Conservation (phyloP, 2,113 vertebrate species). For the Alexandromys fortis region DNA sequence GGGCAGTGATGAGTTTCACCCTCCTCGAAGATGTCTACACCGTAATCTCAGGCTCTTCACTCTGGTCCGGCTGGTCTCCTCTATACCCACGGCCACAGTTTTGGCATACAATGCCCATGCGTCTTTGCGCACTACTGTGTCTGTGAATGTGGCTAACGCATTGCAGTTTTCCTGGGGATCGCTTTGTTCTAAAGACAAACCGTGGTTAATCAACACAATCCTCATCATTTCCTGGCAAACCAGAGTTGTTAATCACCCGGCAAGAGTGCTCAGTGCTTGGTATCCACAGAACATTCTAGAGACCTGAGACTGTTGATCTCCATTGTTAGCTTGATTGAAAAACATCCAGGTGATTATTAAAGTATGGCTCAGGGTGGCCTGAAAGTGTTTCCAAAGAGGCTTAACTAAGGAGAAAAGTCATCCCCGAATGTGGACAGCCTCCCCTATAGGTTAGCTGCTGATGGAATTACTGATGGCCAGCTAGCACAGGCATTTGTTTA, state of each 20-base stretch:
- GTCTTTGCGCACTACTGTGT: background rate
- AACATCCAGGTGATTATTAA: background rate
- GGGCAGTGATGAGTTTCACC: background rate
- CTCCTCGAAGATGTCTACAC: background rate
- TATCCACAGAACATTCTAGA: background rate
- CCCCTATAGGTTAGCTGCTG: too few relatives aligned
- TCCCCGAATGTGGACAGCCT: background rate
- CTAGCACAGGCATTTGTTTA: background rate
- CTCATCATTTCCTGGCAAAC: background rate
- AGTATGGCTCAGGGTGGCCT: background rate
- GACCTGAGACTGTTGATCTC: background rate
- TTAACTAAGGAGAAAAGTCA: background rate
- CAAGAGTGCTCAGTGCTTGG: background rate
- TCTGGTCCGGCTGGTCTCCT: background rate
- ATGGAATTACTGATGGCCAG: too few relatives aligned
- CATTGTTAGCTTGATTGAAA: background rate
- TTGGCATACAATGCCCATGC: too few relatives aligned
- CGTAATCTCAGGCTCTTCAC: rapidly evolving
- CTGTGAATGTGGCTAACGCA: background rate
- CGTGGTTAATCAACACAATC: background rate
- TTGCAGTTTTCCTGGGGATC: background rate
- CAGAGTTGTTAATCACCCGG: background rate
- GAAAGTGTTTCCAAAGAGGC: background rate
- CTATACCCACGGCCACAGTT: background rate
- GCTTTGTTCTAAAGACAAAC: background rate